A percentile compares a stretch with the other conserved stretches of the same genome.
These are phyloP conservation scores for Chloroclystis v-ata DNA, from an alignment of 2,888 invertebrate genomes.

Conservation along the genomic window DNA sequence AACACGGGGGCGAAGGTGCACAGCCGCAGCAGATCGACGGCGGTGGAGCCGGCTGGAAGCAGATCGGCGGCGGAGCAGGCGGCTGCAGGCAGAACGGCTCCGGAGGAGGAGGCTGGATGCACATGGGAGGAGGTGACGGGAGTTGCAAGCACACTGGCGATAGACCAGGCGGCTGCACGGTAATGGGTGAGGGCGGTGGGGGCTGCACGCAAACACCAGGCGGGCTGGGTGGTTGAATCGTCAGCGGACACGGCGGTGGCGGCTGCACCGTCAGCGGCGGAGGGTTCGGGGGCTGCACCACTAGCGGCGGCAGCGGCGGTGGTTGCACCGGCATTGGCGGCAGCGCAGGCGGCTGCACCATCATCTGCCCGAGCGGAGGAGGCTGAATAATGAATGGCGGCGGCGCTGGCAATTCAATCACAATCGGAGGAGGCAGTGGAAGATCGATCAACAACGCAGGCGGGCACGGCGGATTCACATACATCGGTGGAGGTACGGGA, in stretches of 20 bases:
- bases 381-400: constrained; percentile 63
- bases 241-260: constrained; percentile 55
- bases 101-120: constrained; percentile 55
- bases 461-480: constrained; percentile 49
- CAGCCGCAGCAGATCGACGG: constrained; percentile 40
- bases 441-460: constrained; percentile 50
- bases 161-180: constrained; percentile 55
- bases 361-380: constrained; percentile 55
- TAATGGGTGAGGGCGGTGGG: constrained; percentile 55
- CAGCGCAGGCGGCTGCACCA: constrained; percentile 61
- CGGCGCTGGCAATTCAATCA: constrained; percentile 58
- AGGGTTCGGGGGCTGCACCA: constrained; percentile 57
- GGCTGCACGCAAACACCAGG: constrained; percentile 59
- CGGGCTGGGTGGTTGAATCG: constrained; percentile 57
- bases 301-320: constrained; percentile 56
- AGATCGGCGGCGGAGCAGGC: constrained; percentile 43
- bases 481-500: constrained; percentile 52
- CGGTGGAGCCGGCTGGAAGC: constrained; percentile 38
- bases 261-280: constrained; percentile 57
- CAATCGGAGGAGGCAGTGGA: constrained; percentile 53
- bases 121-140: constrained; percentile 51
- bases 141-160: constrained; percentile 60
- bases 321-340: constrained; percentile 63
- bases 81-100: constrained; percentile 58
- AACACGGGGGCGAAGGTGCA: constrained; percentile 25